phyloP scores from a whole-genome alignment of 2,797 vertebrate species.

The Esox masquinongy region DNA sequence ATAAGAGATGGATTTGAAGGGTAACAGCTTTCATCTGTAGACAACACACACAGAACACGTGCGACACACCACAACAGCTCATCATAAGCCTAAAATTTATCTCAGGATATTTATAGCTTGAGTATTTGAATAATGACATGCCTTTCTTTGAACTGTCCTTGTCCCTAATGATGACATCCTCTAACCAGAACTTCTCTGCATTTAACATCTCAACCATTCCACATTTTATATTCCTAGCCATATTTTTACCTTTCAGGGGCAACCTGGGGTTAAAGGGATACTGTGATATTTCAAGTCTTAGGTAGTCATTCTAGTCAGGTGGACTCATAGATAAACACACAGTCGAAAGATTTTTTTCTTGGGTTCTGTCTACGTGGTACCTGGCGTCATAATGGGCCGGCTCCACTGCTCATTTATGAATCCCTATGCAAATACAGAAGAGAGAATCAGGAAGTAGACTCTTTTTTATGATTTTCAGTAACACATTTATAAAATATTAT shows the following conservation, averaged over 20 bases:
- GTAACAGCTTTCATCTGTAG: not conserved
- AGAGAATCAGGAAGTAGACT: no score
- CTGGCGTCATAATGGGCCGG: no score
- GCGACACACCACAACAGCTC: not conserved
- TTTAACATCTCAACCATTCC: not conserved
- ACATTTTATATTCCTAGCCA: not conserved
- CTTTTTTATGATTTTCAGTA: no score
- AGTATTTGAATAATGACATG: not conserved
- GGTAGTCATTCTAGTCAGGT: no score
- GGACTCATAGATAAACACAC: no score
- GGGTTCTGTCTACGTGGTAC: no score
- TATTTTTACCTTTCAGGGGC: not conserved
- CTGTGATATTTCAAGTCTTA: no score
- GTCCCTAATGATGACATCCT: not conserved
- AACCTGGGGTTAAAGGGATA: not conserved
- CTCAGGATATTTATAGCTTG: not conserved
- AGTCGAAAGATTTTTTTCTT: no score
- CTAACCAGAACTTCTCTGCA: not conserved
- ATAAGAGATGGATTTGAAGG: conserved; percentile 3
- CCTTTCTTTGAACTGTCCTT: not conserved
- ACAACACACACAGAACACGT: not conserved
- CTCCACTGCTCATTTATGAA: no score
- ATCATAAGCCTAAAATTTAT: not conserved
- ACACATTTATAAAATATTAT: no score
- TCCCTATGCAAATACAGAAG: no score